A percentile compares a stretch with the other conserved stretches of the same genome.
These are phyloP conservation scores for Neelides sp. DNA, from an alignment of 1,140 invertebrate genomes.

Conservation along the genomic window DNA sequence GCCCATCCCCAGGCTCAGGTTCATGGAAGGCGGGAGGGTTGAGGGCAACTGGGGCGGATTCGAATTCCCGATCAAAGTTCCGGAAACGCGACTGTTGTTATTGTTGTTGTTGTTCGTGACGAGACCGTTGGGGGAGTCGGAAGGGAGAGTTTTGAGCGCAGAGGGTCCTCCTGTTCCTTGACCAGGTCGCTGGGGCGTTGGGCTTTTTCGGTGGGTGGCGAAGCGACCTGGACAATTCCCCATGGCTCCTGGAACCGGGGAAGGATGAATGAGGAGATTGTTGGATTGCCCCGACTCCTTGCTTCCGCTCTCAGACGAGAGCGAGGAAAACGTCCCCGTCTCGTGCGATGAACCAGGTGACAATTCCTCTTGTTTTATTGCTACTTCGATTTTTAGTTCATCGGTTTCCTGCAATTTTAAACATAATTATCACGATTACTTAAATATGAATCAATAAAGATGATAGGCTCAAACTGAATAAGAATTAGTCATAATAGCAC, in stretches of 20 bases:
- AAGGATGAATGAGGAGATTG: no score
- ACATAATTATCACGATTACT: neutral
- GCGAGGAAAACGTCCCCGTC: neutral
- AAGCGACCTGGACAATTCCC: no score
- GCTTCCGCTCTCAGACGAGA: no score
- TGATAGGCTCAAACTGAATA: neutral
- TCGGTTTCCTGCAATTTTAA: constrained; percentile 2
- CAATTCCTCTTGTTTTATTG: neutral
- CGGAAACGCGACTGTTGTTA: constrained; percentile 31
- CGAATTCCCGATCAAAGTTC: constrained; percentile 23
- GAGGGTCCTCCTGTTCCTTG: neutral
- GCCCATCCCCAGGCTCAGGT: constrained; percentile 26
- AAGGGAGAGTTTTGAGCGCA: constrained; percentile 4
- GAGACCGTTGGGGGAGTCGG: constrained; percentile 29
- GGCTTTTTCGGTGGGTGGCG: no score
- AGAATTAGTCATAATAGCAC: neutral
- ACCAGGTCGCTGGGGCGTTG: no score
- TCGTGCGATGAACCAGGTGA: neutral
- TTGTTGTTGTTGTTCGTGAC: constrained; percentile 31
- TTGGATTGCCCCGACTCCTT: neutral
- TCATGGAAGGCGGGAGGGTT: constrained; percentile 31
- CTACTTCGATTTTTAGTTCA: no score
- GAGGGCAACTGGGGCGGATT: constrained; percentile 9
- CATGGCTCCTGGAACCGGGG: no score
- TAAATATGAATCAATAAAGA: constrained; percentile 1